Conservation (phyloP, 2,888 invertebrate genomes). For the Epicampocera succincta region DNA sequence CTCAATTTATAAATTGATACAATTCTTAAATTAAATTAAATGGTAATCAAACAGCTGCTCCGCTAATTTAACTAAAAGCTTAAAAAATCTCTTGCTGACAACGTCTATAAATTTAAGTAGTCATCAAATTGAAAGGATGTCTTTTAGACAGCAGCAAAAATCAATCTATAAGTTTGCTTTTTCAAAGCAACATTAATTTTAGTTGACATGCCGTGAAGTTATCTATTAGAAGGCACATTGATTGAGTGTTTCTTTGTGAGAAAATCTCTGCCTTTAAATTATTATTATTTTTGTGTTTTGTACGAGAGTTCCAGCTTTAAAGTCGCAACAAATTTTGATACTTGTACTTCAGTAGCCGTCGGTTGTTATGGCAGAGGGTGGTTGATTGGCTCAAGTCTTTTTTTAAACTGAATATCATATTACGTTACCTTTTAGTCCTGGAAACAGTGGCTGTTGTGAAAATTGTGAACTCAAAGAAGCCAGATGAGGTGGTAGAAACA, state of each 20-base stretch:
- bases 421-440: constrained; percentile 88
- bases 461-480: constrained; percentile 88
- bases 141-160: constrained; percentile 19
- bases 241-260: constrained; percentile 55
- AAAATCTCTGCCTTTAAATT: constrained; percentile 24
- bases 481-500: constrained; percentile 92
- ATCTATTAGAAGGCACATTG: constrained; percentile 45
- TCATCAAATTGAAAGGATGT: background rate
- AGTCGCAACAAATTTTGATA: constrained; percentile 40
- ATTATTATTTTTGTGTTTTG: too few relatives aligned
- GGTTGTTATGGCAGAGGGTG: constrained; percentile 1
- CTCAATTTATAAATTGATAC: constrained; percentile 7
- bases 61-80: constrained; percentile 74
- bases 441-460: constrained; percentile 92
- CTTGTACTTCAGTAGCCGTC: background rate
- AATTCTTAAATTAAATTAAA: background rate
- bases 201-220: constrained; percentile 60
- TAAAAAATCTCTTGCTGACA: constrained; percentile 46
- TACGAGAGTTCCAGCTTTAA: constrained; percentile 39
- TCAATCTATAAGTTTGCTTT: constrained; percentile 62
- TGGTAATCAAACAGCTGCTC: constrained; percentile 60
- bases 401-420: constrained; percentile 45
- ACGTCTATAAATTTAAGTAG: constrained; percentile 15
- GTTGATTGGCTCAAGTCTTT: background rate
- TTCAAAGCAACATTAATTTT: constrained; percentile 63